Evolutionary conservation across 2,888 invertebrate species (phyloP).

Genomic region (Hypolimnas misippus): DNA sequence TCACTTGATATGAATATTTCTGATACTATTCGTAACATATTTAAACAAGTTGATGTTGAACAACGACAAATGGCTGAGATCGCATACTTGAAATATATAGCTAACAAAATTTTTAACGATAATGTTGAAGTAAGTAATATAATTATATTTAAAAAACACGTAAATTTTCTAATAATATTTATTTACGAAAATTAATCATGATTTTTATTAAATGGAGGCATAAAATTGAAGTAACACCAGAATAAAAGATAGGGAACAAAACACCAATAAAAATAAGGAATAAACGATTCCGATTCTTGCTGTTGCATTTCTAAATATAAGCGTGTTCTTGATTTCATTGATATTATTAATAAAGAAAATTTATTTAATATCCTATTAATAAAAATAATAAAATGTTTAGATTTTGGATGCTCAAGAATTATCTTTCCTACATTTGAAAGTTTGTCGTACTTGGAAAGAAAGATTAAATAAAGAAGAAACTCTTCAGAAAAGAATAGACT

Average conservation of each 20-base stretch:
- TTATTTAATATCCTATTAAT: not conserved
- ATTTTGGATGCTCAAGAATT: constrained; percentile 78
- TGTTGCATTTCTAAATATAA: too few species aligned
- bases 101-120: constrained; percentile 65
- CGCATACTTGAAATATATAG: constrained; percentile 70
- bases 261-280: too few species aligned
- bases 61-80: constrained; percentile 70
- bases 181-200: too few species aligned
- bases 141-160: not conserved
- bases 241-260: too few species aligned
- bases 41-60: constrained; percentile 73
- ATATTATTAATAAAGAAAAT: not conserved
- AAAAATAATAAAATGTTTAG: too few species aligned
- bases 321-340: too few species aligned
- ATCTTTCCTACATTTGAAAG: constrained; percentile 81
- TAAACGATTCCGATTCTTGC: too few species aligned
- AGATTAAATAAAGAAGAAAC: constrained; percentile 72
- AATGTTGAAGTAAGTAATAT: constrained; percentile 61
- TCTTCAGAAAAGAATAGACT: constrained; percentile 71
- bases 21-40: constrained; percentile 74
- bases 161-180: not conserved
- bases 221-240: too few species aligned
- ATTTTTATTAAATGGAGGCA: too few species aligned
- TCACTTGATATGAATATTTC: constrained; percentile 69
- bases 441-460: constrained; percentile 77